These are phyloP conservation scores for Dromaius novaehollandiae DNA, from an alignment of 2,113 vertebrate genomes.

Conservation along the genomic window DNA sequence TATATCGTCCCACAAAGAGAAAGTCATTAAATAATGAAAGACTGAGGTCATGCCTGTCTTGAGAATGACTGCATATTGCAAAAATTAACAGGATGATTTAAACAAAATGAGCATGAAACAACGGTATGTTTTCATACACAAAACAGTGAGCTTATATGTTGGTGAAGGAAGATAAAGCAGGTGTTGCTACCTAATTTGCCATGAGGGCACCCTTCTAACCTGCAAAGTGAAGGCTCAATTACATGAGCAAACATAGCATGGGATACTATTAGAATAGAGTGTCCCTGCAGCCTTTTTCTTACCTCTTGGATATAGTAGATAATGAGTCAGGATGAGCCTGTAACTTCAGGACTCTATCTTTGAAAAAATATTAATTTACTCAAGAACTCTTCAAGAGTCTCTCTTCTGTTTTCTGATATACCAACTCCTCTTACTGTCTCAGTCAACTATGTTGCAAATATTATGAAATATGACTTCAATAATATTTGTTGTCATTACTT, in stretches of 20 bases:
- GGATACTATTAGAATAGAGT: not conserved
- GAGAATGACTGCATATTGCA: constrained; percentile 31
- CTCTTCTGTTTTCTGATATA: not conserved
- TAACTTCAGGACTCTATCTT: not conserved
- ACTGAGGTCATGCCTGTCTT: constrained; percentile 39
- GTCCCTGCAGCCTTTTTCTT: not conserved
- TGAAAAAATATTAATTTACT: not conserved
- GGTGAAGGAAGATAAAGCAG: not conserved
- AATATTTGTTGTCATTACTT: not conserved
- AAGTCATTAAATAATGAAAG: constrained; percentile 36
- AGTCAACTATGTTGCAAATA: not conserved
- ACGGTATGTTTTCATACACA: not conserved
- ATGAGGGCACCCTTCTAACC: not conserved
- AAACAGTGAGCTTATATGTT: not conserved
- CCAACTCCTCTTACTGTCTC: not conserved
- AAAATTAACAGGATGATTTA: constrained; percentile 17
- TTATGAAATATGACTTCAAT: not conserved
- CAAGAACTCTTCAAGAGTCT: not conserved
- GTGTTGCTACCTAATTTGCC: not conserved
- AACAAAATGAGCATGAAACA: constrained; percentile 13
- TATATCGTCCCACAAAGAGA: not conserved
- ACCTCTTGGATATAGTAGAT: not conserved
- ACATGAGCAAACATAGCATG: not conserved
- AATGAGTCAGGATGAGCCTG: not conserved
- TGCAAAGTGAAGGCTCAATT: accelerated